phyloP scores from a whole-genome alignment of 1,140 invertebrate species.

The Anagrus nilaparvatae region DNA sequence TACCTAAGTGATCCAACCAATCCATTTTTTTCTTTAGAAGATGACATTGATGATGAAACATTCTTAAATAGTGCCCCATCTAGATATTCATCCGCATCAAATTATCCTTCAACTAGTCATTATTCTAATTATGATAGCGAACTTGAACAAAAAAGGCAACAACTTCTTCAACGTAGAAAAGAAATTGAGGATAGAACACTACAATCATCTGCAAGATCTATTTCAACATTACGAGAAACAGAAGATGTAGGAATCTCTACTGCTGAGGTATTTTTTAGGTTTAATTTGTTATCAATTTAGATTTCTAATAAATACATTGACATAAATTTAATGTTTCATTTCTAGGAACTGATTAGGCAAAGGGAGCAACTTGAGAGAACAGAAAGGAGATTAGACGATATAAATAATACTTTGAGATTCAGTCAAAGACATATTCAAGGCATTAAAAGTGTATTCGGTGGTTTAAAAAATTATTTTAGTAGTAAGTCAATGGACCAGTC shows the following conservation, averaged over 20 bases:
- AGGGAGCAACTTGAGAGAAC: slow-evolving; percentile 84
- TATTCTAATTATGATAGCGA: slow-evolving; percentile 34
- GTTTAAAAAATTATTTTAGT: slow-evolving; percentile 79
- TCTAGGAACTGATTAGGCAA: slow-evolving; percentile 73
- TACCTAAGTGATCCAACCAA: slow-evolving; percentile 52
- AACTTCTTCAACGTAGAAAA: slow-evolving; percentile 57
- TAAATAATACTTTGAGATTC: slow-evolving; percentile 75
- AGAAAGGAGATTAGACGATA: slow-evolving; percentile 80
- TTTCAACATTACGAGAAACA: slow-evolving; percentile 75
- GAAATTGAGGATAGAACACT: slow-evolving; percentile 73
- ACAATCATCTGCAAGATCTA: slow-evolving; percentile 71
- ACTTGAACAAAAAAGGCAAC: slow-evolving; percentile 54
- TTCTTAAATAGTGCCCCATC: slow-evolving; percentile 53
- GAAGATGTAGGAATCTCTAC: slow-evolving; percentile 81
- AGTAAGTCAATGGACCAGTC: slow-evolving; percentile 49
- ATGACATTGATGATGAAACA: slow-evolving; percentile 70
- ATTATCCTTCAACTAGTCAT: slow-evolving; percentile 19
- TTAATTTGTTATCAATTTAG: no score
- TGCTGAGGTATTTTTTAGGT: slow-evolving; percentile 61
- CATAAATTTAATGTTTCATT: background rate
- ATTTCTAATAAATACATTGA: no score
- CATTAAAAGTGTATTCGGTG: slow-evolving; percentile 89
- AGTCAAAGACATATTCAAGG: slow-evolving; percentile 92
- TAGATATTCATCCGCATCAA: slow-evolving; percentile 29
- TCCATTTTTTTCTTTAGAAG: slow-evolving; percentile 55